These are phyloP conservation scores for Sinocyclocheilus anshuiensis DNA, from an alignment of 2,113 vertebrate species.

Conservation along the genomic window DNA sequence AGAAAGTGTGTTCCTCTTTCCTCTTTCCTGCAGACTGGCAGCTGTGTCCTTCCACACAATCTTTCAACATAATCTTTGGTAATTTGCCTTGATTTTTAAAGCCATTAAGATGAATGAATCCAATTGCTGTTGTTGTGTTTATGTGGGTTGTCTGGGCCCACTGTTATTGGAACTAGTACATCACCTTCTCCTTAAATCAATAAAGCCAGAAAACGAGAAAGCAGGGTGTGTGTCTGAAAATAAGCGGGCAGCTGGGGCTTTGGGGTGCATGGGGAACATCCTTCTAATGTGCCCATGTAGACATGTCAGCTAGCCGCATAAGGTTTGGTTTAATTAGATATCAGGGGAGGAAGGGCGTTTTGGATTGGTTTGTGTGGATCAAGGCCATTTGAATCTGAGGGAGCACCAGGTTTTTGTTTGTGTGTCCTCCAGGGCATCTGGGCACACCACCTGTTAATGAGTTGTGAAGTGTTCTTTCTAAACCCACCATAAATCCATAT, in stretches of 20 bases:
- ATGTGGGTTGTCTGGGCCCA: constrained; percentile 63
- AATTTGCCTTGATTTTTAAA: constrained; percentile 27
- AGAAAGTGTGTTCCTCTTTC: not conserved
- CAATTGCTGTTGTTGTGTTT: constrained; percentile 54
- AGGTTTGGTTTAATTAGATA: constrained; percentile 73
- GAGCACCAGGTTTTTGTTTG: constrained; percentile 57
- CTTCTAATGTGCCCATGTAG: constrained; percentile 58
- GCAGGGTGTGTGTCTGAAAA: not conserved
- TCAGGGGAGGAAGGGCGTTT: constrained; percentile 33
- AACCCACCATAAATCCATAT: not conserved
- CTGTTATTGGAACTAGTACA: constrained; percentile 47
- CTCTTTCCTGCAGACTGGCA: not conserved
- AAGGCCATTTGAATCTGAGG: constrained; percentile 49
- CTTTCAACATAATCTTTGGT: not conserved
- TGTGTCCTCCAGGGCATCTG: constrained; percentile 72
- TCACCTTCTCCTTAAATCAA: constrained; percentile 66
- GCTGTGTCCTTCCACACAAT: constrained; percentile 1
- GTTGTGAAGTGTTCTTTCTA: constrained; percentile 60
- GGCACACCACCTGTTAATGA: constrained; percentile 81
- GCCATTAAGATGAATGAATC: not conserved
- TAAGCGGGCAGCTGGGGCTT: constrained; percentile 9
- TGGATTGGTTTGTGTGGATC: constrained; percentile 16
- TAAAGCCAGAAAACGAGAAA: constrained; percentile 35
- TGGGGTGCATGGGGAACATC: constrained; percentile 28
- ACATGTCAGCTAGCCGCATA: constrained; percentile 65